phyloP scores from a whole-genome alignment of 2,797 vertebrate species.

The Sylvilagus floridanus region DNA sequence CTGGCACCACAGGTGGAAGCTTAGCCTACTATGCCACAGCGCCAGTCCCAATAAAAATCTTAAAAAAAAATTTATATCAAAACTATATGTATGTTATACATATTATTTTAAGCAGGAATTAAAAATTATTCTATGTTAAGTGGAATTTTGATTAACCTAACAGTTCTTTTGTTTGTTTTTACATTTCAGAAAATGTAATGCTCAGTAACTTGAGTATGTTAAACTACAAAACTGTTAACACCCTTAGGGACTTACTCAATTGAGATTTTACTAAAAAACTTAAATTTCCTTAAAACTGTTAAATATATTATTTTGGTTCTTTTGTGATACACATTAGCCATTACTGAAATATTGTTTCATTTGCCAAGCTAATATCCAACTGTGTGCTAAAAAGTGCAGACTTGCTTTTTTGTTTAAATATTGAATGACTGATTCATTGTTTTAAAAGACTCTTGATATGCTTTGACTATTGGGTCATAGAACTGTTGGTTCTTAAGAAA shows the following conservation, averaged over 20 bases:
- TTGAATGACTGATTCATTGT: background rate
- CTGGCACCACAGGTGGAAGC: too few relatives aligned
- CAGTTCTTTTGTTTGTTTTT: background rate
- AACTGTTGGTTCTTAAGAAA: background rate
- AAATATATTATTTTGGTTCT: background rate
- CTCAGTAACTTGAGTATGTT: background rate
- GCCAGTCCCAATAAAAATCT: too few relatives aligned
- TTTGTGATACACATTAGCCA: background rate
- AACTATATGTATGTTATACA: background rate
- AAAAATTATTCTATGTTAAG: background rate
- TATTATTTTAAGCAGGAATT: constrained; percentile 23
- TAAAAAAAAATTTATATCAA: too few relatives aligned
- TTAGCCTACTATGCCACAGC: too few relatives aligned
- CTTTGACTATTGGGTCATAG: background rate
- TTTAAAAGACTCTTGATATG: background rate
- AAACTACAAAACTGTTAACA: background rate
- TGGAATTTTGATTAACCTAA: background rate
- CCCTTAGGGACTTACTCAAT: background rate
- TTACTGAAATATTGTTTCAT: background rate
- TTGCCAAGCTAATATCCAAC: background rate
- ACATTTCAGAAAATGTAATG: background rate
- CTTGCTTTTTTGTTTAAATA: constrained; percentile 15
- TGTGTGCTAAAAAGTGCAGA: background rate
- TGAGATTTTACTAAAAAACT: background rate
- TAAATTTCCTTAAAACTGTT: background rate